A percentile compares a stretch with the other conserved stretches of the same genome.
These are phyloP conservation scores for Varecia variegata DNA, from an alignment of 2,797 vertebrate species.

Conservation along the genomic window DNA sequence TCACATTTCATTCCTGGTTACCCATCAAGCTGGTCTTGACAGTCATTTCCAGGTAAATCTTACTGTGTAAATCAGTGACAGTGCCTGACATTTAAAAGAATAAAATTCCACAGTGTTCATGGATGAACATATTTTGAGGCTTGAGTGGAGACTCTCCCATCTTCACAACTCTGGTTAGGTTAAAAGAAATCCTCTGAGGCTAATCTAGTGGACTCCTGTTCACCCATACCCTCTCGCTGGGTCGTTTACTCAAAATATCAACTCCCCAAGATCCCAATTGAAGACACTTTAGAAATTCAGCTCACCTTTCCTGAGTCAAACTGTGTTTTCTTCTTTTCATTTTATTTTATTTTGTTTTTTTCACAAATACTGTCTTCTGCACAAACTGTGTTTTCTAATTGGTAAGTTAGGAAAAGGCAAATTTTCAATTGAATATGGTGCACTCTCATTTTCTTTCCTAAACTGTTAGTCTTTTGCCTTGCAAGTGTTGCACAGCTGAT, in stretches of 20 bases:
- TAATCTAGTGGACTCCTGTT: background rate
- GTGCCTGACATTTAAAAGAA: constrained; percentile 50
- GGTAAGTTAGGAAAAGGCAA: background rate
- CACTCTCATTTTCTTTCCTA: background rate
- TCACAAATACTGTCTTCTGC: background rate
- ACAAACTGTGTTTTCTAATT: background rate
- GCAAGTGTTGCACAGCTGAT: background rate
- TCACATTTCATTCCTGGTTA: constrained; percentile 58
- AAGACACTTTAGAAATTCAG: background rate
- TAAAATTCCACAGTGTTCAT: background rate
- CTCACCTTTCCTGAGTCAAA: background rate
- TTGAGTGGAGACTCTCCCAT: background rate
- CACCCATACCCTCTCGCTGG: background rate
- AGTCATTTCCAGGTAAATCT: constrained; percentile 61
- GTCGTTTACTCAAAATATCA: background rate
- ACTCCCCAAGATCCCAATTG: background rate
- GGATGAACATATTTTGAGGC: background rate
- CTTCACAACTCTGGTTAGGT: background rate
- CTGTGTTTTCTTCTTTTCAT: background rate
- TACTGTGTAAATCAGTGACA: constrained; percentile 40
- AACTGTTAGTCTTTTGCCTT: background rate
- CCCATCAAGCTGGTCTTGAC: constrained; percentile 44
- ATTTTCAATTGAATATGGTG: background rate
- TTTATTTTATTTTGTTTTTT: no score
- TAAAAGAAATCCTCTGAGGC: background rate